A percentile compares a stretch with the other conserved stretches of the same genome.
Conservation (phyloP, 2,888 invertebrate species). For the Brassicogethes aeneus region DNA sequence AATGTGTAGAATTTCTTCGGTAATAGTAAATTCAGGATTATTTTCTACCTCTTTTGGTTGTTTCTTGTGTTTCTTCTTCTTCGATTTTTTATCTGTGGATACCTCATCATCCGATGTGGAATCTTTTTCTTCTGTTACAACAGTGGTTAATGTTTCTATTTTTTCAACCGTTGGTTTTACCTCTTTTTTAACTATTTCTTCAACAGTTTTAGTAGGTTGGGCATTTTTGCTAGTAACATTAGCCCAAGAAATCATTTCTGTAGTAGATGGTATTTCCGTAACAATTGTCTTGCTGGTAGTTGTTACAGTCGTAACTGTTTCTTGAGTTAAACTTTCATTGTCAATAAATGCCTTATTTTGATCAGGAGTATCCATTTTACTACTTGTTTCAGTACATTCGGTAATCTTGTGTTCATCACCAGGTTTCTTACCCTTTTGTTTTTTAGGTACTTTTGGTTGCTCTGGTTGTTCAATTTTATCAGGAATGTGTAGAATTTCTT, state of each 20-base stretch:
- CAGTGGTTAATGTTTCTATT: too few species aligned
- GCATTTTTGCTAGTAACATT: neutral
- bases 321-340: neutral
- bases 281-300: neutral
- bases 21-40: neutral
- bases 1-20: neutral
- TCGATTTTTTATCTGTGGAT: neutral
- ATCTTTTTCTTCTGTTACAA: neutral
- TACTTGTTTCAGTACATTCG: too few species aligned
- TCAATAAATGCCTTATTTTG: neutral
- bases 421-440: neutral
- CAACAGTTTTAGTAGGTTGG: neutral
- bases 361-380: too few species aligned
- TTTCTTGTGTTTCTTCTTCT: constrained; percentile 3
- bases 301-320: neutral
- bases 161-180: neutral
- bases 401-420: too few species aligned
- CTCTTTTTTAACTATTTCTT: neutral
- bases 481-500: constrained; percentile 1
- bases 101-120: neutral
- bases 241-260: neutral
- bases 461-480: constrained; percentile 3
- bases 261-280: neutral
- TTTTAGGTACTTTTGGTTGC: neutral
- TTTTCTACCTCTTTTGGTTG: constrained; percentile 1